A percentile compares a stretch with the other conserved stretches of the same genome.
phyloP scores from a whole-genome alignment of 2,113 vertebrate genomes.

The Lasiurus borealis region DNA sequence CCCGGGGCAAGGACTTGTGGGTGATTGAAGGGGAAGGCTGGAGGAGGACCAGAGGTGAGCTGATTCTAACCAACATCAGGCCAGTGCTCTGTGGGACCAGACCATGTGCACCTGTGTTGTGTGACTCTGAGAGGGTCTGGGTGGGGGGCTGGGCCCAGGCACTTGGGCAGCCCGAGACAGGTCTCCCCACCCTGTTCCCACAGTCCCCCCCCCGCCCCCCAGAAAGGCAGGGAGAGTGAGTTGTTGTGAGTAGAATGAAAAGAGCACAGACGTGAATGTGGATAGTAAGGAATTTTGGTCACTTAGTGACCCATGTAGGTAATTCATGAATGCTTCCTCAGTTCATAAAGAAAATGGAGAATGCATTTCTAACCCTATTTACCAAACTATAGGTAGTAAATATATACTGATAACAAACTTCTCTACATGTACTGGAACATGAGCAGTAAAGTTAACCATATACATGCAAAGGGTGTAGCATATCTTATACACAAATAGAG shows the following conservation, averaged over 20 bases:
- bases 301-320: slow-evolving; percentile 55
- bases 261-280: slow-evolving; percentile 17
- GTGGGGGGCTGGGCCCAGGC: neutral
- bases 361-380: slow-evolving; percentile 62
- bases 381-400: slow-evolving; percentile 47
- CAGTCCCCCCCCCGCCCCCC: neutral
- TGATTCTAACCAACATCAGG: neutral
- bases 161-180: neutral
- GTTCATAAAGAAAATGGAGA: slow-evolving; percentile 60
- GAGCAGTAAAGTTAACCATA: neutral
- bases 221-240: neutral
- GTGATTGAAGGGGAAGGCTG: neutral
- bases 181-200: neutral
- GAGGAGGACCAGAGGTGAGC: neutral
- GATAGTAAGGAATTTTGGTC: slow-evolving; percentile 69
- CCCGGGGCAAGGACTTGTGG: neutral
- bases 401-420: neutral
- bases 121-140: neutral
- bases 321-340: slow-evolving; percentile 58
- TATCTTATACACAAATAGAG: neutral
- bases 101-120: neutral
- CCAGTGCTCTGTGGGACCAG: neutral
- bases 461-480: neutral
- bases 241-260: neutral
- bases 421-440: neutral